Evolutionary conservation across 2,888 invertebrate genomes (phyloP).

Genomic region (Andricus curvator): DNA sequence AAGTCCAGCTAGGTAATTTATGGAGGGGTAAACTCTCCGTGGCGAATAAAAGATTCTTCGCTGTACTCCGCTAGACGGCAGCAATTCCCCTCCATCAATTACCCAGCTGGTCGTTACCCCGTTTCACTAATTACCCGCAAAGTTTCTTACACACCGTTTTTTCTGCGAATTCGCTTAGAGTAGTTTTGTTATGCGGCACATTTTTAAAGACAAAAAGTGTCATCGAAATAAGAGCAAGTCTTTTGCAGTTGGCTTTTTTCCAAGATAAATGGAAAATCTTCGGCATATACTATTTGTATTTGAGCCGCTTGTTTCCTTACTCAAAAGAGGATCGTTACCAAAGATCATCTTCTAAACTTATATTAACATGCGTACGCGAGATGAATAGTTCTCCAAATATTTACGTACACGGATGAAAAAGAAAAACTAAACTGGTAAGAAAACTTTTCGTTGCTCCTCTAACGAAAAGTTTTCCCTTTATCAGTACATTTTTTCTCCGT

Average conservation of each 20-base stretch:
- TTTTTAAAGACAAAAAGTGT: background rate
- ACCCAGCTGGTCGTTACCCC: too few relatives aligned
- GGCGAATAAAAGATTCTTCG: too few relatives aligned
- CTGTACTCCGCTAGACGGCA: too few relatives aligned
- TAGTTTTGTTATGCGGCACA: background rate
- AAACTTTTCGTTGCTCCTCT: background rate
- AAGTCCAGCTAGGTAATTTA: too few relatives aligned
- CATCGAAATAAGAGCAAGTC: background rate
- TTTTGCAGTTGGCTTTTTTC: background rate
- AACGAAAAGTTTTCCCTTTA: background rate
- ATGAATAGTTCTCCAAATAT: background rate
- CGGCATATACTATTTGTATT: background rate
- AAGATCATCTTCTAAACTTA: conserved; percentile 1
- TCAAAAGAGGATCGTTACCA: conserved; percentile 2
- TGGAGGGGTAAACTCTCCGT: too few relatives aligned
- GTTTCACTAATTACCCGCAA: too few relatives aligned
- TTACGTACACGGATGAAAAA: background rate
- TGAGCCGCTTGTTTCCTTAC: background rate
- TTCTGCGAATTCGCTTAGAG: background rate
- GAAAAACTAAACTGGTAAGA: background rate
- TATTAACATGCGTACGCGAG: background rate
- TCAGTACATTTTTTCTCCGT: background rate
- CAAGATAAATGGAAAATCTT: background rate
- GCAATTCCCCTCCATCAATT: too few relatives aligned
- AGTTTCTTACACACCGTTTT: too few relatives aligned